Evolutionary conservation across 64 coral and sea anemone genomes (phyloP), one percentile per base, ranked within the genome.

Genomic region (Montipora foliosa): DNA sequence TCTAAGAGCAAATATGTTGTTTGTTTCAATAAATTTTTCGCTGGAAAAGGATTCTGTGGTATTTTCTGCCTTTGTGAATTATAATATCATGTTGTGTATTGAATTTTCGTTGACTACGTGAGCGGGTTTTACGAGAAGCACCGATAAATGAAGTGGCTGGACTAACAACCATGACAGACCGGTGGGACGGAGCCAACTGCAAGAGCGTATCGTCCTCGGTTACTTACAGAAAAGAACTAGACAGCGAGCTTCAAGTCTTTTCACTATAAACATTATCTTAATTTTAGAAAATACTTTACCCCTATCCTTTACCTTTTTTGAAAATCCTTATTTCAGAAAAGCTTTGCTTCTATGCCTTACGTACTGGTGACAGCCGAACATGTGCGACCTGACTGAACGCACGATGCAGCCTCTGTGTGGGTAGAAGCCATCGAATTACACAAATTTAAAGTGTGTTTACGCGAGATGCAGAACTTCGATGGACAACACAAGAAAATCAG

Each of bases 381-480:
- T 80, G 77, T 80, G 17, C 74, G 25, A 72, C 22, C 4, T 7
- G 73, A 44, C 15, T 44, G 76, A 45, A 77, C 78, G 15, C 87
- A 90, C 72, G 88, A 95, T 82, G 89, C 94, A 3, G 82, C 77
- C 58, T 86, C 82, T 6, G 44, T 95, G 9, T 95, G 94, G 94
- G 29, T 95, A 0, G 94, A 95, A 15, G 82, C 79, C 16, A 59
- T 87, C 13, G 49, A 52, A 5, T 7, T 4, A 50, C 53, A 68
- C 17, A 73, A 61, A 37, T 91, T 95, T 87, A 55, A 22, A 17
- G 77, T 91, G 44, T 95, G 94, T 50, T 49, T 87, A 51, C 85
- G 94, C 21, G 94, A 95, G 81, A 16, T 90, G 80, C 89, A 87
- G 58, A 90, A 77, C 19, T 95, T 95, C 72, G 89, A 91, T 29